Conservation (phyloP, 2,888 invertebrate species). For the Euzophera pinguis region DNA sequence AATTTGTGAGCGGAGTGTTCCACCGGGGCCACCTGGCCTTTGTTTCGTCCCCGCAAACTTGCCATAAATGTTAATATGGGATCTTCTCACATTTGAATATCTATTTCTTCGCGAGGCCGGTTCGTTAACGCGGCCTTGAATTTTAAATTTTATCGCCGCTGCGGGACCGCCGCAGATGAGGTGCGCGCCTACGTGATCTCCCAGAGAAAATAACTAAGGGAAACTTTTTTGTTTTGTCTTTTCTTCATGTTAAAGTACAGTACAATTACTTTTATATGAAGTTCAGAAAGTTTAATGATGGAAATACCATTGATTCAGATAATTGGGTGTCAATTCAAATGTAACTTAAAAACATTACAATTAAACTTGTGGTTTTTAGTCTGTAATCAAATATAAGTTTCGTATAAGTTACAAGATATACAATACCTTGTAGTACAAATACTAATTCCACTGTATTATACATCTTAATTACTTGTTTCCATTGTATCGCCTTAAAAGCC, state of each 20-base stretch:
- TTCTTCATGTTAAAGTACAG: no score
- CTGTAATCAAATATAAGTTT: no score
- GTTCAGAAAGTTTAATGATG: not conserved
- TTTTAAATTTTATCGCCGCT: conserved; percentile 79
- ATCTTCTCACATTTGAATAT: conserved; percentile 79
- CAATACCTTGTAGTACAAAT: not conserved
- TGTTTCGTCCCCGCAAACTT: conserved; percentile 78
- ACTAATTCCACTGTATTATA: not conserved
- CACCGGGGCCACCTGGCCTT: conserved; percentile 51
- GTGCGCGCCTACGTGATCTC: conserved; percentile 76
- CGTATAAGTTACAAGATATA: not conserved
- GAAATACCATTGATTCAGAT: not conserved
- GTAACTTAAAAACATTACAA: no score
- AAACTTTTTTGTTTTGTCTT: conserved; percentile 60
- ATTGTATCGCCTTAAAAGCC: not conserved
- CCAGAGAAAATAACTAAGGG: conserved; percentile 65
- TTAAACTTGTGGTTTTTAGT: no score
- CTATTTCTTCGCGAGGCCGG: conserved; percentile 79
- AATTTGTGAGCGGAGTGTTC: conserved; percentile 5
- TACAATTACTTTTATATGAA: no score
- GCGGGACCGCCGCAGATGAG: conserved; percentile 71
- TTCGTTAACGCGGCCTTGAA: conserved; percentile 80
- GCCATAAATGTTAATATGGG: conserved; percentile 81
- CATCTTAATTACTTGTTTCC: conserved; percentile 7
- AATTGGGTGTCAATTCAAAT: no score